Conservation (phyloP, 2,888 invertebrate genomes). For the Homarus gammarus region DNA sequence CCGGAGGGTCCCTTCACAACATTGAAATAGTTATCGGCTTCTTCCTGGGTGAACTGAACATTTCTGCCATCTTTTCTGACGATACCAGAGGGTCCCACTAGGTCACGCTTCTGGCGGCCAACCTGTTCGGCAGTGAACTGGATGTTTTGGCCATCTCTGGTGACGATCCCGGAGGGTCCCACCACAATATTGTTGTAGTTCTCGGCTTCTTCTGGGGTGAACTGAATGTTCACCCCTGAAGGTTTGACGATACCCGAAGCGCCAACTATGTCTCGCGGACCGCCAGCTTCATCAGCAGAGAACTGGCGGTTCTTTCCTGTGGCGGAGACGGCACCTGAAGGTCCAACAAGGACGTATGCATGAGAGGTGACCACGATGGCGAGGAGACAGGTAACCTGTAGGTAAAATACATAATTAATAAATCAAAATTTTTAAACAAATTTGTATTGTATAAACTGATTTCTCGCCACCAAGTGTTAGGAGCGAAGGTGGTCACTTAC, state of each 20-base stretch:
- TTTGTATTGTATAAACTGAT: too few species aligned
- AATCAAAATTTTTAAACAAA: too few species aligned
- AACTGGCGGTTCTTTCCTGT: constrained; percentile 62
- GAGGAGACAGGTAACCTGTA: constrained; percentile 63
- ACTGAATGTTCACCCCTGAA: constrained; percentile 59
- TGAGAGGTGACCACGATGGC: constrained; percentile 61
- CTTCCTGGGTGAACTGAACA: neutral
- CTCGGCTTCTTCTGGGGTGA: constrained; percentile 52
- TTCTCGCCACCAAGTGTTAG: neutral
- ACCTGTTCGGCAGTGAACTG: neutral
- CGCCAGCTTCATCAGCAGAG: constrained; percentile 50
- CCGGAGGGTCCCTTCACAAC: neutral
- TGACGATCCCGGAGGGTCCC: constrained; percentile 68
- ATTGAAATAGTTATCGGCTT: too few species aligned
- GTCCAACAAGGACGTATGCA: constrained; percentile 58
- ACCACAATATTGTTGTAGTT: constrained; percentile 50
- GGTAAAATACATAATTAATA: neutral
- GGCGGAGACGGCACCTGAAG: constrained; percentile 65
- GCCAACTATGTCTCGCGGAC: constrained; percentile 10
- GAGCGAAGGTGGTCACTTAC: too few species aligned
- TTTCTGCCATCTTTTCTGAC: neutral
- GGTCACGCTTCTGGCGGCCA: neutral
- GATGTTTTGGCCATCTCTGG: constrained; percentile 48
- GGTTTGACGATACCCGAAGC: constrained; percentile 52
- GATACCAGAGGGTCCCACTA: neutral